Base-by-base conservation (phyloP, 2,797 vertebrate species). In the Arnoldichthys spilopterus region DNA sequence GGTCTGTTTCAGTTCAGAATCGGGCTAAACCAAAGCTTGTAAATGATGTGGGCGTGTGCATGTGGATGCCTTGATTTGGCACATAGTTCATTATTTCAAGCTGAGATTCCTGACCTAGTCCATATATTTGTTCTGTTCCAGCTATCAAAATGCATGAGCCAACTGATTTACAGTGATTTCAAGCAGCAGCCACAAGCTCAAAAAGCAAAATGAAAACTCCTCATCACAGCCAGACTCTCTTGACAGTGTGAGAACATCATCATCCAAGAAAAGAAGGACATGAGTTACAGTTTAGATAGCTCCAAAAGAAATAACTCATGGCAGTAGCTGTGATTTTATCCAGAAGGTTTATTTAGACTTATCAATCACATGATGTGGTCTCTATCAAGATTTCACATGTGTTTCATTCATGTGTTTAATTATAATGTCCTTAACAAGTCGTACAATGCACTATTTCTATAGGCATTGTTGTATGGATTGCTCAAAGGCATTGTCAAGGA, bases 1-100 rank as follows among this genome's bases (percentile, higher is more conserved):
- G 70, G 70, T 56, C 76, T 82, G 74, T 82, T 67, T 78, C 63
- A 37, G 45, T 63, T 78, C 68, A 61, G 18, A 28, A 68, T 22
- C 47, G 45, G 26, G 45, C 68, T 45, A 32, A 32, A 22, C 67
- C 56, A 22, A 47, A 70, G 47, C 24, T 37, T 54, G 30, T 74
- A 30, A 72, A 22, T 61, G 8, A 26, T 51, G 59, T 30, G 54
- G 7, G 28, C 22, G 11, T 26, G 16, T 68, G 37, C 24, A 32
- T 34, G 61, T 9, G 6, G 6, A 63, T 7, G 22, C 7, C 26
- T 30, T 53, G 64, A 22, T 63, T 78, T 16, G 37, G 66, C 56
- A 34, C 63, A 15, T 16, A 32, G 30, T 63, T 54, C 45, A 51
- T 40, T 22, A 56, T 77, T 26, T 77, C 47, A 40, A 59, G 51